Conservation (phyloP, 2,888 invertebrate genomes). For the Drosophila leonis region DNA sequence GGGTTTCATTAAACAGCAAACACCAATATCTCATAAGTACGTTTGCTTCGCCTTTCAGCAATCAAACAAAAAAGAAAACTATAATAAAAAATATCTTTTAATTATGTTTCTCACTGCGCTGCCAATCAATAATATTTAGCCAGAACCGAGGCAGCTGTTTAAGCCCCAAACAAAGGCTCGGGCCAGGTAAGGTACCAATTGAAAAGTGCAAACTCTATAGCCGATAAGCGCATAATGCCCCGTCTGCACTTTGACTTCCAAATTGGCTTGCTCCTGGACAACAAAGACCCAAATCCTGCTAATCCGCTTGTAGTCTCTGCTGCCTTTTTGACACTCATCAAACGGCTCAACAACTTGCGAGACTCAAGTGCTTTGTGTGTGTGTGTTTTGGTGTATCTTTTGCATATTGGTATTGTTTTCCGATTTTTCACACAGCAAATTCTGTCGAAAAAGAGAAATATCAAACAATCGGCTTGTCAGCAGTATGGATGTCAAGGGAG, state of each 20-base stretch:
- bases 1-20: neutral
- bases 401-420: conserved; percentile 62
- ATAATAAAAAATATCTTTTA: conserved; percentile 61
- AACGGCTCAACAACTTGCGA: conserved; percentile 55
- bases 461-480: conserved; percentile 73
- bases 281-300: conserved; percentile 74
- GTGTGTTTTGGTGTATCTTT: conserved; percentile 47
- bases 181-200: conserved; percentile 40
- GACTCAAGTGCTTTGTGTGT: conserved; percentile 57
- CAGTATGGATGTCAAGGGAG: conserved; percentile 73
- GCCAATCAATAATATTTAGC: conserved; percentile 57
- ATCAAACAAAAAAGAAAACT: conserved; percentile 18
- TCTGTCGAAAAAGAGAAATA: conserved; percentile 55
- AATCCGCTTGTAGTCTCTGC: conserved; percentile 69
- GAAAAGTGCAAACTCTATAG: conserved; percentile 50
- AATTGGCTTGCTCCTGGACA: conserved; percentile 73
- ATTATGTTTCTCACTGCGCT: conserved; percentile 46
- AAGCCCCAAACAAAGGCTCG: conserved; percentile 48
- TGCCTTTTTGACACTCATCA: conserved; percentile 81
- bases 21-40: conserved; percentile 21
- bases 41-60: conserved; percentile 71
- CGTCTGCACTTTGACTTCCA: conserved; percentile 76
- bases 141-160: conserved; percentile 61
- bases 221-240: conserved; percentile 71
- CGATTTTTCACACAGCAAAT: conserved; percentile 58